Evolutionary conservation across 2,888 invertebrate species (phyloP).

Genomic region (Trypoxylon attenuatum): DNA sequence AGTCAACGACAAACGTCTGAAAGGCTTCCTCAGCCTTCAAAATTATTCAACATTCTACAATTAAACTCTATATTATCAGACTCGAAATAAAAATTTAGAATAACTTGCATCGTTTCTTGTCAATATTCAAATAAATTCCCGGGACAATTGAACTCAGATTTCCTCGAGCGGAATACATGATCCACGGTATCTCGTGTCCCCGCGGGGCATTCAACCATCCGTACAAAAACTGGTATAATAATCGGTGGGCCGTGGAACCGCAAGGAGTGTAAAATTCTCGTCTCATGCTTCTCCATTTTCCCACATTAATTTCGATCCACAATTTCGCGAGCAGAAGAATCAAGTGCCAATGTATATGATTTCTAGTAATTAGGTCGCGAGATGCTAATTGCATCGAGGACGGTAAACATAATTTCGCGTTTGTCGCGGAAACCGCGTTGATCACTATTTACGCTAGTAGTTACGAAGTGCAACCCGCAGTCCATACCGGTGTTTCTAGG

Average conservation of each 20-base stretch:
- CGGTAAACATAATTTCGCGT: neutral
- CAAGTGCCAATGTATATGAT: conserved; percentile 8
- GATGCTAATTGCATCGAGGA: conserved; percentile 1
- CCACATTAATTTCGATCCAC: too few relatives aligned
- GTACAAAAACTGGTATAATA: neutral
- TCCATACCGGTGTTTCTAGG: neutral
- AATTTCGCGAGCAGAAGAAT: too few relatives aligned
- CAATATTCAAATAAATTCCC: too few relatives aligned
- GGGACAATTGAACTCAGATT: too few relatives aligned
- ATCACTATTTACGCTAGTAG: conserved; percentile 14
- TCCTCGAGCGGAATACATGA: too few relatives aligned
- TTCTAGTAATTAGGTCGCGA: conserved; percentile 12
- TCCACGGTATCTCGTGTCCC: neutral
- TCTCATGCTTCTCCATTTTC: too few relatives aligned
- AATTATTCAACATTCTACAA: too few relatives aligned
- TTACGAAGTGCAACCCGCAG: neutral
- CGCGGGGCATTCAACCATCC: neutral
- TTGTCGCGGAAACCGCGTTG: neutral
- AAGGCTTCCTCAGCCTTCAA: conserved; percentile 37
- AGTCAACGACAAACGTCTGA: conserved; percentile 25
- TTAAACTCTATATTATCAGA: too few relatives aligned
- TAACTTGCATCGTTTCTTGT: too few relatives aligned
- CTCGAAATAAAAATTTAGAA: too few relatives aligned
- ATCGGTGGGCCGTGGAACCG: too few relatives aligned
- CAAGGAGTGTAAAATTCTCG: too few relatives aligned